These are phyloP conservation scores for Camponotus floridanus DNA, from an alignment of 1,140 invertebrate species.

Conservation along the genomic window DNA sequence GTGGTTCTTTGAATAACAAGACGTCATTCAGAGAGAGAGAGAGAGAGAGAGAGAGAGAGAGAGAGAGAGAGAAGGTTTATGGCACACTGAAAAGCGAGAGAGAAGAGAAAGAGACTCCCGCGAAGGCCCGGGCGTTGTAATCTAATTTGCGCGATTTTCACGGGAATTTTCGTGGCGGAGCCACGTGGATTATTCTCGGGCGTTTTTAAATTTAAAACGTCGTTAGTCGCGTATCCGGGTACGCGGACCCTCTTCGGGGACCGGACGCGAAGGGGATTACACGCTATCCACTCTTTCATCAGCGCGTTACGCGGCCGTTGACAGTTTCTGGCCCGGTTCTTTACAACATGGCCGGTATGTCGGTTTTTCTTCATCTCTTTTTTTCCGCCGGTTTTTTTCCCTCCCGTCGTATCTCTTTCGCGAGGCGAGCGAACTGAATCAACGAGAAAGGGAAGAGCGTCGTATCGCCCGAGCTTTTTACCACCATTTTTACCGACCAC, in stretches of 20 bases:
- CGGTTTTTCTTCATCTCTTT: constrained; percentile 30
- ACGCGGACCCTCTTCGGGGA: constrained; percentile 48
- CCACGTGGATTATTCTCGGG: constrained; percentile 58
- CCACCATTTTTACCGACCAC: constrained; percentile 53
- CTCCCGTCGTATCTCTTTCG: constrained; percentile 29
- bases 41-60: constrained; percentile 23
- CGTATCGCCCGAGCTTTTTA: constrained; percentile 39
- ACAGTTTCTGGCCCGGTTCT: constrained; percentile 58
- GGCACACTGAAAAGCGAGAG: constrained; percentile 28
- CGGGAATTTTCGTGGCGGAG: constrained; percentile 40
- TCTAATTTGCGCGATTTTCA: constrained; percentile 50
- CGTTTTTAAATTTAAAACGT: constrained; percentile 67
- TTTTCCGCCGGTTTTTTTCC: background rate
- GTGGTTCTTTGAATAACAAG: constrained; percentile 53
- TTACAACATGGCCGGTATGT: constrained; percentile 36
- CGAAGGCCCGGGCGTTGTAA: constrained; percentile 50
- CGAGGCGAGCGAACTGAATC: constrained; percentile 43
- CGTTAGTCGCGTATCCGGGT: constrained; percentile 64
- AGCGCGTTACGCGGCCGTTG: constrained; percentile 64
- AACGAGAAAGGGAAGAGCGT: constrained; percentile 23
- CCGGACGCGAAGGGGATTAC: constrained; percentile 67
- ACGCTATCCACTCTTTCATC: constrained; percentile 72
- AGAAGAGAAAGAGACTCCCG: background rate
- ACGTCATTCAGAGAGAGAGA: constrained; percentile 41
- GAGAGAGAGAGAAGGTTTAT: constrained; percentile 5